A percentile compares a stretch with the other conserved stretches of the same genome.
Evolutionary conservation across 2,797 vertebrate genomes (phyloP).

Genomic region (Anabacerthia variegaticeps): DNA sequence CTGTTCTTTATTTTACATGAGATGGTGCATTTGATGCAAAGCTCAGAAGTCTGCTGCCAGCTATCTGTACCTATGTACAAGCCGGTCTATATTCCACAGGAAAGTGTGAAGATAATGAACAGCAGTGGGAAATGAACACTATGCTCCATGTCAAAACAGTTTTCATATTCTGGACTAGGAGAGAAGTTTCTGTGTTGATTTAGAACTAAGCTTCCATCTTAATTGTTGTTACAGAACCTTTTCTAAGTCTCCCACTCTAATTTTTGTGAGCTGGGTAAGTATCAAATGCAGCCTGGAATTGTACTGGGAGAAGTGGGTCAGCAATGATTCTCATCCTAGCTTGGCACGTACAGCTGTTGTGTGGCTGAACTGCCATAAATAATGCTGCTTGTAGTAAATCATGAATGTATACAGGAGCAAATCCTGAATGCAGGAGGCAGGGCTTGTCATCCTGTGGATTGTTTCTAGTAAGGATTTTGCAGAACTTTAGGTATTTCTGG

Average conservation of each 20-base stretch:
- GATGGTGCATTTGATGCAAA: neutral
- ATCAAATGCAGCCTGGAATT: neutral
- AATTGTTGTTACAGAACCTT: neutral
- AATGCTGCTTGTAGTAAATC: neutral
- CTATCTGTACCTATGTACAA: neutral
- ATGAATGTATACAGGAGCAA: neutral
- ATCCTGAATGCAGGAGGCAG: neutral
- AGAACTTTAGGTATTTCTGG: neutral
- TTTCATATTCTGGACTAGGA: neutral
- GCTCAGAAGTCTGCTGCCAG: neutral
- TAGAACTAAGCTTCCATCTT: neutral
- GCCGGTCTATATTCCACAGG: neutral
- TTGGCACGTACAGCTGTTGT: neutral
- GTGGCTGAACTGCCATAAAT: neutral
- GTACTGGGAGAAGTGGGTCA: neutral
- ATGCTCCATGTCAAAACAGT: neutral
- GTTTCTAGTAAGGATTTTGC: neutral
- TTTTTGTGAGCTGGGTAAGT: neutral
- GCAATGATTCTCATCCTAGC: neutral
- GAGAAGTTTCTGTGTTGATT: neutral
- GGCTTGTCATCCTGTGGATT: neutral
- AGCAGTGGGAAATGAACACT: neutral
- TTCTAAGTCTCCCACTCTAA: neutral
- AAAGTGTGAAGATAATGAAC: neutral
- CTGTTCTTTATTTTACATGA: constrained; percentile 37